These are phyloP conservation scores for Prunella strophiata DNA, from an alignment of 2,797 vertebrate genomes.

Conservation along the genomic window DNA sequence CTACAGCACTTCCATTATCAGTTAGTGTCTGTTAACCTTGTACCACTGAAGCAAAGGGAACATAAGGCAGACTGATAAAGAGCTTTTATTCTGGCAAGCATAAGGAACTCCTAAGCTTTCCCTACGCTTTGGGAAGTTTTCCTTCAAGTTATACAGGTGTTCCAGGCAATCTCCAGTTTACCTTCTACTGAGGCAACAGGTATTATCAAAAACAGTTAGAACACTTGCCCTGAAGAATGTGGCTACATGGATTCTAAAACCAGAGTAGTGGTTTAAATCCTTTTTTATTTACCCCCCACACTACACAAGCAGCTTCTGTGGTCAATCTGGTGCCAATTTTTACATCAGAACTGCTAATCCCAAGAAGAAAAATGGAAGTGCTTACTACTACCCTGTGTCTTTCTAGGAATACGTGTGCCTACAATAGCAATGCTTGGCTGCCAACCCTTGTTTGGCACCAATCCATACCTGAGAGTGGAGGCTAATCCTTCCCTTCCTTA, in stretches of 20 bases:
- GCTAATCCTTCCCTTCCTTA: constrained; percentile 58
- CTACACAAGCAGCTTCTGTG: neutral
- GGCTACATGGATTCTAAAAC: neutral
- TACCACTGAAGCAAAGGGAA: neutral
- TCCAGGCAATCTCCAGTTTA: neutral
- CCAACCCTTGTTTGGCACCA: constrained; percentile 46
- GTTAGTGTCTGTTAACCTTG: neutral
- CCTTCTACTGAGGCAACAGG: neutral
- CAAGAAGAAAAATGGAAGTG: constrained; percentile 28
- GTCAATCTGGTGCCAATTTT: neutral
- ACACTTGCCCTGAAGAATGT: neutral
- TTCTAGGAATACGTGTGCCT: constrained; percentile 58
- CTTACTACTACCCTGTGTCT: neutral
- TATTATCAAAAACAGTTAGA: neutral
- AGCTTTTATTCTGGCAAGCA: neutral
- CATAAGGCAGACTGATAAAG: neutral
- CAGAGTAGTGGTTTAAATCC: neutral
- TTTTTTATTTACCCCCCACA: neutral
- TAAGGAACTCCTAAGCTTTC: neutral
- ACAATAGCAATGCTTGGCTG: constrained; percentile 37
- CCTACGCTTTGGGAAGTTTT: neutral
- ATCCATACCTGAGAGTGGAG: constrained; percentile 55
- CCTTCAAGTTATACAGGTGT: neutral
- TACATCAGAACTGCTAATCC: neutral
- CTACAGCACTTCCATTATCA: neutral